These are phyloP conservation scores for Abrostola tripartita DNA, from an alignment of 2,888 invertebrate genomes.

Conservation along the genomic window DNA sequence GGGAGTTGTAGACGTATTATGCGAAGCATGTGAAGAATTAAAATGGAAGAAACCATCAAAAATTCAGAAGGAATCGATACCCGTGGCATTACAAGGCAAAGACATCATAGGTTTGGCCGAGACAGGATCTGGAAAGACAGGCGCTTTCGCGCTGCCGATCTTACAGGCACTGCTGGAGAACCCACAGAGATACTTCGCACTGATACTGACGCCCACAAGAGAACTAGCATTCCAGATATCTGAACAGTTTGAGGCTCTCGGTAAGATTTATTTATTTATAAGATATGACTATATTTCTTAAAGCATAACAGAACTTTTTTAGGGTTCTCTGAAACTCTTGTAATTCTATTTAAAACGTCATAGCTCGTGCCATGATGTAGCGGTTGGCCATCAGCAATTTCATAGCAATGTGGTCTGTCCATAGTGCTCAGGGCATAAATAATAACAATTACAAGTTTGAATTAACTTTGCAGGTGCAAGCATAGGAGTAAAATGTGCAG, in stretches of 20 bases:
- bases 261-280: slow-evolving; percentile 78
- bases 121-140: slow-evolving; percentile 98
- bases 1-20: slow-evolving; percentile 97
- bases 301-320: too few relatives aligned
- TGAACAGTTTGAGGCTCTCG: slow-evolving; percentile 99
- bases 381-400: too few relatives aligned
- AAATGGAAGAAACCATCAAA: slow-evolving; percentile 98
- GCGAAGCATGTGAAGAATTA: slow-evolving; percentile 96
- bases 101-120: slow-evolving; percentile 91
- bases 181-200: slow-evolving; percentile 97
- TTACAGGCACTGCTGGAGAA: slow-evolving; percentile 96
- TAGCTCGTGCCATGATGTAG: too few relatives aligned
- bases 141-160: slow-evolving; percentile 98
- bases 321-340: background rate
- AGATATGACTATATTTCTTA: background rate
- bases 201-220: slow-evolving; percentile 98
- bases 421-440: too few relatives aligned
- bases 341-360: too few relatives aligned
- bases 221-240: slow-evolving; percentile 99
- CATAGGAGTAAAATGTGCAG: slow-evolving; percentile 98
- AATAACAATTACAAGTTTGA: too few relatives aligned
- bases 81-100: slow-evolving; percentile 95
- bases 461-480: slow-evolving; percentile 89
- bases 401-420: too few relatives aligned
- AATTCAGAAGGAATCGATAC: slow-evolving; percentile 98